Evolutionary conservation across 1,140 invertebrate species (phyloP).

Genomic region (Neelides sp.): DNA sequence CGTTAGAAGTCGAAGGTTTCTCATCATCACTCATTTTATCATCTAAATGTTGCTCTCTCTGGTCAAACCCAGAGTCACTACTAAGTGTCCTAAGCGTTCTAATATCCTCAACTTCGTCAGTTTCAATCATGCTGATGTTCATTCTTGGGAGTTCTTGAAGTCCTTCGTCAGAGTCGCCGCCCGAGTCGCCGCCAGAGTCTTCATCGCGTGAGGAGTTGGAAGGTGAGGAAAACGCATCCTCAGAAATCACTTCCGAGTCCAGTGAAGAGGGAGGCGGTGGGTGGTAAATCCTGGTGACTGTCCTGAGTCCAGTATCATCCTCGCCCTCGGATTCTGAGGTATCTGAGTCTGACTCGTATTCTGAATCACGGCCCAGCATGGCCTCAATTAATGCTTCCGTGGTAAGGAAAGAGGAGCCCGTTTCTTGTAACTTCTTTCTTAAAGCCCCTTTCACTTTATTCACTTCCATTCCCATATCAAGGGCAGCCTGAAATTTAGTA

Average conservation of each 20-base stretch:
- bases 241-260: background rate
- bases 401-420: slow-evolving; percentile 45
- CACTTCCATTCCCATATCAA: slow-evolving; percentile 53
- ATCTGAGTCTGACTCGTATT: slow-evolving; percentile 39
- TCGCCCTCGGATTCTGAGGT: slow-evolving; percentile 10
- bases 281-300: background rate
- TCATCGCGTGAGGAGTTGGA: slow-evolving; percentile 7
- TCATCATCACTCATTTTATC: too few species aligned
- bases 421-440: slow-evolving; percentile 42
- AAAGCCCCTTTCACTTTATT: slow-evolving; percentile 52
- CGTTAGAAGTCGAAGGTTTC: too few species aligned
- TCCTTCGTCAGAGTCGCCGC: too few species aligned
- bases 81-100: too few species aligned
- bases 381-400: slow-evolving; percentile 55
- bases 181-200: slow-evolving; percentile 8
- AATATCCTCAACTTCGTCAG: too few species aligned
- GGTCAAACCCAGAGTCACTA: too few species aligned
- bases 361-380: slow-evolving; percentile 48
- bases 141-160: too few species aligned
- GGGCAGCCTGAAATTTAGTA: slow-evolving; percentile 41
- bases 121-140: too few species aligned
- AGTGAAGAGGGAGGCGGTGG: background rate
- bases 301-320: slow-evolving; percentile 6
- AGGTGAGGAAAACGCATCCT: too few species aligned
- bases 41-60: too few species aligned